These are phyloP conservation scores for Tenebrosternarchus preto DNA, from an alignment of 2,113 vertebrate species.

Conservation along the genomic window DNA sequence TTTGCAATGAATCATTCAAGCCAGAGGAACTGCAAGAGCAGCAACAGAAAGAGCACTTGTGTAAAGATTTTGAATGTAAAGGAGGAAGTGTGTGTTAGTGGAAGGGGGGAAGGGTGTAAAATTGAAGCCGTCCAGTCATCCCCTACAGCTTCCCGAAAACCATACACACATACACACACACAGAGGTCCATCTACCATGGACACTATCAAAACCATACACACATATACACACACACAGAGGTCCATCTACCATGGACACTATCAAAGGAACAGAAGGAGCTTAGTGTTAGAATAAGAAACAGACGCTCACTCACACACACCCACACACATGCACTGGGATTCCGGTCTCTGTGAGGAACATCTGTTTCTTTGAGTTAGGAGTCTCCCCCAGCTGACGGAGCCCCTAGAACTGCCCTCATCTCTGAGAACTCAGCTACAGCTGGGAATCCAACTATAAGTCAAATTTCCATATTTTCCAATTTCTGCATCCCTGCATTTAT, in stretches of 20 bases:
- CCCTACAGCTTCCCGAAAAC: conserved; percentile 20
- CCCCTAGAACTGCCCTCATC: not conserved
- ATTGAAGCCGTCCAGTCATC: not conserved
- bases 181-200: conserved; percentile 26
- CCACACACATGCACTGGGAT: not conserved
- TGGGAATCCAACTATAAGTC: conserved; percentile 32
- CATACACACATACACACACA: conserved; percentile 27
- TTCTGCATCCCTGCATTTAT: too few relatives aligned
- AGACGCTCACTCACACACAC: conserved; percentile 33
- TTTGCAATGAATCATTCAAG: conserved; percentile 22
- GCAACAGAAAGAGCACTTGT: conserved; percentile 2
- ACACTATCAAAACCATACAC: conserved; percentile 14
- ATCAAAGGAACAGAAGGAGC: conserved; percentile 40
- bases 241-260: conserved; percentile 18
- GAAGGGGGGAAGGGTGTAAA: too few relatives aligned
- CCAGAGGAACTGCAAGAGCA: not conserved
- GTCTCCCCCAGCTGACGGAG: conserved; percentile 37
- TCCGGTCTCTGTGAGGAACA: conserved; percentile 43
- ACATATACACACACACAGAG: conserved; percentile 26
- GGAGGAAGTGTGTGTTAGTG: not conserved
- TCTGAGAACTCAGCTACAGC: not conserved
- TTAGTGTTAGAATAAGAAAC: conserved; percentile 45
- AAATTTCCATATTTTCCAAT: not conserved
- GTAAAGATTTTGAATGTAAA: conserved; percentile 25
- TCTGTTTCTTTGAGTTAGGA: conserved; percentile 48